Percentiles rank a stretch among this genome's conserved stretches.
Conservation (phyloP, 2,888 invertebrate species). For the Agrilus biguttatus region DNA sequence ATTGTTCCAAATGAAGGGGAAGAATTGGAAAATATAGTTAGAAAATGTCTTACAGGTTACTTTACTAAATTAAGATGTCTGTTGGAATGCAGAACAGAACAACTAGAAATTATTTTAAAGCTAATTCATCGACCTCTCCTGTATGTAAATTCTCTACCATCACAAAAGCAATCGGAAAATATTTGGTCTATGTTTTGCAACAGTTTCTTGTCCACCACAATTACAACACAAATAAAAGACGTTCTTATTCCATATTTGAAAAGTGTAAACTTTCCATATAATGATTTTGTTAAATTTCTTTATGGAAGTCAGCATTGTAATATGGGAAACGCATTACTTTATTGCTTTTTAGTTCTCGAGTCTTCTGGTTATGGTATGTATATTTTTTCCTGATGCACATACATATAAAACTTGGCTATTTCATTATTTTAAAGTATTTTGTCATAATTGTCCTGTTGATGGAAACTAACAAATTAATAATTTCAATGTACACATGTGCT, state of each 20-base stretch:
- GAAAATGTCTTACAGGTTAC: conserved; percentile 40
- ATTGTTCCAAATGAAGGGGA: too few relatives aligned
- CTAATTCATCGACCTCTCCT: conserved; percentile 64
- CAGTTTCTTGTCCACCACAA: conserved; percentile 50
- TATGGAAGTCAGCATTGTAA: conserved; percentile 27
- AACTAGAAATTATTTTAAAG: conserved; percentile 53
- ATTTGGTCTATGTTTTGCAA: conserved; percentile 42
- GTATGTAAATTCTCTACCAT: conserved; percentile 19
- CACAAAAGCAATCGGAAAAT: conserved; percentile 2
- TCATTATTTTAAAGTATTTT: too few relatives aligned
- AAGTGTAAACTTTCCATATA: conserved; percentile 33
- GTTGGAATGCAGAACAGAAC: conserved; percentile 51
- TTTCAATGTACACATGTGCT: background rate
- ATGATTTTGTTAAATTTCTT: conserved; percentile 29
- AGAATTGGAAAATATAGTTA: too few relatives aligned
- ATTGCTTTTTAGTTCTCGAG: conserved; percentile 53
- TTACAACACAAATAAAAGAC: conserved; percentile 53
- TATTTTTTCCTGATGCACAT: too few relatives aligned
- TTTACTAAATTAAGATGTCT: conserved; percentile 56
- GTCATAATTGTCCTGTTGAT: too few relatives aligned
- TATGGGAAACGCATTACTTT: conserved; percentile 42
- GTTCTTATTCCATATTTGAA: conserved; percentile 57
- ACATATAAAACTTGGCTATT: too few relatives aligned
- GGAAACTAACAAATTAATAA: too few relatives aligned
- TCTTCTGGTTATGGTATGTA: conserved; percentile 49